phyloP scores from a whole-genome alignment of 2,888 invertebrate genomes.

The Hedya salicella region DNA sequence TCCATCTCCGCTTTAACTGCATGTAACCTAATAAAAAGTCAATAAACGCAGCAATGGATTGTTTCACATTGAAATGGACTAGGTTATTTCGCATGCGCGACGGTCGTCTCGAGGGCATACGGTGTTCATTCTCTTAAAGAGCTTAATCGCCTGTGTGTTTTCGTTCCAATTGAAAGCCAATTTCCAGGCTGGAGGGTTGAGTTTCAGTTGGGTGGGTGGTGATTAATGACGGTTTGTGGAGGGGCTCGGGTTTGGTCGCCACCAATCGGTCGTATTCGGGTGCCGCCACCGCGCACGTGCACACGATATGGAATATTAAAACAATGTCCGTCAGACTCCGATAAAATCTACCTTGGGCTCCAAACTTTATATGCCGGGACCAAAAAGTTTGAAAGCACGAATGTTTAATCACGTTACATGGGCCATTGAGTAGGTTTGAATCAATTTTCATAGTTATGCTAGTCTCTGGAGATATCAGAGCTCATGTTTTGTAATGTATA shows the following conservation, averaged over 20 bases:
- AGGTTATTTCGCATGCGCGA: constrained; percentile 74
- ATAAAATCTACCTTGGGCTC: constrained; percentile 41
- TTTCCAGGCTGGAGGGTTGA: rapidly evolving
- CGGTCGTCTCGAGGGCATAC: constrained; percentile 75
- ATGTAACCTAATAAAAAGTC: constrained; percentile 12
- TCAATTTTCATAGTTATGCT: constrained; percentile 31
- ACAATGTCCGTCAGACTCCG: constrained; percentile 54
- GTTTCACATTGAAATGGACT: constrained; percentile 50
- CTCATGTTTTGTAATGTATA: background rate
- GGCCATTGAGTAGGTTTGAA: constrained; percentile 25
- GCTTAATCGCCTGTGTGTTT: constrained; percentile 41
- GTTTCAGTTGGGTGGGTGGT: constrained; percentile 31
- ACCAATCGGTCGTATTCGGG: constrained; percentile 75
- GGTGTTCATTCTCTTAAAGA: constrained; percentile 48
- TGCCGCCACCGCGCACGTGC: constrained; percentile 77
- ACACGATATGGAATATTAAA: constrained; percentile 64
- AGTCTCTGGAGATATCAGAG: constrained; percentile 4
- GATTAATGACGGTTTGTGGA: constrained; percentile 49
- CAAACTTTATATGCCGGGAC: constrained; percentile 43
- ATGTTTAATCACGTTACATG: constrained; percentile 38
- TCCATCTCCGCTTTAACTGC: constrained; percentile 54
- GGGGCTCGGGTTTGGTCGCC: constrained; percentile 56
- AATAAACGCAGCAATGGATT: constrained; percentile 58
- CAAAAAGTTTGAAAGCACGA: constrained; percentile 41
- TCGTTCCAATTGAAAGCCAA: constrained; percentile 46